phyloP scores from a whole-genome alignment of 2,888 invertebrate species.

The Drosophila aldrichi region DNA sequence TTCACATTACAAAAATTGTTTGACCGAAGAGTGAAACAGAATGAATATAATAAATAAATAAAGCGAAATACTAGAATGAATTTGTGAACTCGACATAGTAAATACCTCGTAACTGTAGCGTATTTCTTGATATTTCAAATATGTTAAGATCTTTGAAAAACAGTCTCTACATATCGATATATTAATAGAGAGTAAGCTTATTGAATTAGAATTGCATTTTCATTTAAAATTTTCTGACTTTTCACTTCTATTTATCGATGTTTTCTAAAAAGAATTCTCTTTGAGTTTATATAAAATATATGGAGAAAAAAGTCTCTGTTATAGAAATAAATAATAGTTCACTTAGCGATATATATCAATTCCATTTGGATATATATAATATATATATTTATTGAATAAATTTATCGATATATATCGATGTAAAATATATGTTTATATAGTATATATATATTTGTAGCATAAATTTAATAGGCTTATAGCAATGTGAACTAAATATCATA shows the following conservation, averaged over 20 bases:
- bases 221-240: neutral
- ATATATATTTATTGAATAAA: no score
- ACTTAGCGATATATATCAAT: no score
- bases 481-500: neutral
- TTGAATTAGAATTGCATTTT: neutral
- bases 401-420: neutral
- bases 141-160: no score
- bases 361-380: no score
- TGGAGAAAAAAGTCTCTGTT: no score
- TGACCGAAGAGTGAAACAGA: conserved; percentile 39
- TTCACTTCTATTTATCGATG: neutral
- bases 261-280: no score
- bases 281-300: no score
- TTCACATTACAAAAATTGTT: conserved; percentile 59
- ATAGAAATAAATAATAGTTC: no score
- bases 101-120: neutral
- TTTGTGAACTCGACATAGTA: neutral
- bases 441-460: neutral
- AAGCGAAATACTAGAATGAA: neutral
- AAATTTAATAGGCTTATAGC: no score
- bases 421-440: no score
- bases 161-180: no score
- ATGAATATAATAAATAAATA: neutral
- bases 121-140: no score
- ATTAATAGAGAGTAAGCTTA: neutral